Conservation (phyloP, 1,140 invertebrate genomes). For the Zaprionus vittiger region DNA sequence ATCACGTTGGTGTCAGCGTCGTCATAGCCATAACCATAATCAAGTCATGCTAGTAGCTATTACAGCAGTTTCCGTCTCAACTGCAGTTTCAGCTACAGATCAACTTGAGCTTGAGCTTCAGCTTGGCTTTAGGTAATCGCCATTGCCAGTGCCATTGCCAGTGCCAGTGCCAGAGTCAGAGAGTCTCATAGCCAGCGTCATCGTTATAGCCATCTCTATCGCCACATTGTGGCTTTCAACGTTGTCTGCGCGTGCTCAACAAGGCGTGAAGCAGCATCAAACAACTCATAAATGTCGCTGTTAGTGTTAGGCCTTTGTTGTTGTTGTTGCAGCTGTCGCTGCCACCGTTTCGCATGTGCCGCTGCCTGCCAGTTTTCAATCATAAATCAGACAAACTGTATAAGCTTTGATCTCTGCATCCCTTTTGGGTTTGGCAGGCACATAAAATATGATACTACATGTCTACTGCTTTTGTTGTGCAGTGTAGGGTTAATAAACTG, state of each 20-base stretch:
- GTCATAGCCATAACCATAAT: constrained; percentile 40
- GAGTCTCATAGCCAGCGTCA: background rate
- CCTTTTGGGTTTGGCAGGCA: too few relatives aligned
- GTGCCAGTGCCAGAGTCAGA: constrained; percentile 11
- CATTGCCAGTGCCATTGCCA: constrained; percentile 46
- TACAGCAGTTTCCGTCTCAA: constrained; percentile 51
- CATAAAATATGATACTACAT: background rate
- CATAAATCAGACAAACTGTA: constrained; percentile 27
- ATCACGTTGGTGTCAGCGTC: constrained; percentile 30
- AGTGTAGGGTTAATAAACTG: constrained; percentile 34
- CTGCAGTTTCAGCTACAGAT: constrained; percentile 16
- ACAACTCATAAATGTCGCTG: constrained; percentile 52
- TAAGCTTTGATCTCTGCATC: constrained; percentile 27
- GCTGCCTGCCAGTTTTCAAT: background rate
- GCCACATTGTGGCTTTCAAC: constrained; percentile 42
- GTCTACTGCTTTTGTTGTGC: background rate
- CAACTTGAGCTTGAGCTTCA: constrained; percentile 15
- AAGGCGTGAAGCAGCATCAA: constrained; percentile 77
- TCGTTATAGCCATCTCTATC: constrained; percentile 12
- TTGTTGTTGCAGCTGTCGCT: constrained; percentile 44
- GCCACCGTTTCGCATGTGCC: background rate
- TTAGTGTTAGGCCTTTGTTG: constrained; percentile 25
- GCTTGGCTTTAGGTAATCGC: constrained; percentile 69
- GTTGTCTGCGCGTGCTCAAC: constrained; percentile 62
- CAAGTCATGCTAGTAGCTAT: constrained; percentile 56